Evolutionary conservation across 2,797 vertebrate genomes (phyloP).

Genomic region (Acrocephalus scirpaceus): DNA sequence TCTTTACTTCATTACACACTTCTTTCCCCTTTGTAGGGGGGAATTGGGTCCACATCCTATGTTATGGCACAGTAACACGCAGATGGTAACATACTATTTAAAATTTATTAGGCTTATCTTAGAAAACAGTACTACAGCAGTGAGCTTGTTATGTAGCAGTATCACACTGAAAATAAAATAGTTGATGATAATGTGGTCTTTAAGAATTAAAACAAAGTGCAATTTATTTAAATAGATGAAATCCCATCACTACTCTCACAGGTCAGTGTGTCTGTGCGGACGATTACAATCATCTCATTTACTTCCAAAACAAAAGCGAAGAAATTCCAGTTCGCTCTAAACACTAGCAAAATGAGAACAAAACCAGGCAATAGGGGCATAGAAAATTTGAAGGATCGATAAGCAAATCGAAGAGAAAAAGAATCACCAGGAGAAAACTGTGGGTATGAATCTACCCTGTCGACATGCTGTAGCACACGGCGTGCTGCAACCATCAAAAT

Average conservation of each 20-base stretch:
- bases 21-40: neutral
- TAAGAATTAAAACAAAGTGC: neutral
- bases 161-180: slow-evolving; percentile 4
- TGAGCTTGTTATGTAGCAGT: neutral
- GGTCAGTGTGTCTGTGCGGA: neutral
- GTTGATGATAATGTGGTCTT: neutral
- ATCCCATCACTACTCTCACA: neutral
- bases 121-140: neutral
- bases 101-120: neutral
- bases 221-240: neutral
- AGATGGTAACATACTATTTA: neutral
- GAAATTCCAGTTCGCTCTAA: neutral
- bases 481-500: neutral
- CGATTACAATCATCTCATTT: neutral
- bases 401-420: neutral
- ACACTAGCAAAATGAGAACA: neutral
- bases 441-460: neutral
- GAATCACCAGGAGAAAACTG: neutral
- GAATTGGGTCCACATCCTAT: neutral
- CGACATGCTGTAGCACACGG: neutral
- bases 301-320: neutral
- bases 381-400: neutral
- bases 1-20: neutral
- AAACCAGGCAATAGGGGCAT: fast-evolving
- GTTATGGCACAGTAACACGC: neutral